Conservation (phyloP, 2,113 vertebrate species). For the Carassius gibelio region DNA sequence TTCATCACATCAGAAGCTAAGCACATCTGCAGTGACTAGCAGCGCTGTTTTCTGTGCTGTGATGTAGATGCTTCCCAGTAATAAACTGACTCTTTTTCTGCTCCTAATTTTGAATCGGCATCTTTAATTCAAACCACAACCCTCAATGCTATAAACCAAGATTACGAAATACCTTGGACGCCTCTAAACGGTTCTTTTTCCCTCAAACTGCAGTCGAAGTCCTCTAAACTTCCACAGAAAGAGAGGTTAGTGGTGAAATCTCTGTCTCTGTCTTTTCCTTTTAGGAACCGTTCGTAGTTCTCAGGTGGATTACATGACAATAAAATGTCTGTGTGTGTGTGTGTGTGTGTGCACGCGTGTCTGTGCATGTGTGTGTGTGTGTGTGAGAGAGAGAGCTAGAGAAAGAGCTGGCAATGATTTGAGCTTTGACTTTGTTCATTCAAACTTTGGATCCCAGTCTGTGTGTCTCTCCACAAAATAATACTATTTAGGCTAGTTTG, state of each 20-base stretch:
- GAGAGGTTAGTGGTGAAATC: not conserved
- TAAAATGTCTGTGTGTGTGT: not conserved
- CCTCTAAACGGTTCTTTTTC: not conserved
- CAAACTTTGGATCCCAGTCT: not conserved
- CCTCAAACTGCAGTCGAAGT: not conserved
- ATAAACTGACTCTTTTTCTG: not conserved
- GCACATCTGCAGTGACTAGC: not conserved
- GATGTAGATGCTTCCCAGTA: not conserved
- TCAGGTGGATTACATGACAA: not conserved
- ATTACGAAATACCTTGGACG: not conserved
- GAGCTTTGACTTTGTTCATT: not conserved
- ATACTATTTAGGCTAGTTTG: not conserved
- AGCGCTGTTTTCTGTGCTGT: not conserved
- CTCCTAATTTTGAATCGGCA: not conserved
- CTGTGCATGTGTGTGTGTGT: not conserved
- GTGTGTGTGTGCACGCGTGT: too few species aligned
- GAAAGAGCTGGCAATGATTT: not conserved
- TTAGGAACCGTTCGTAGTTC: not conserved
- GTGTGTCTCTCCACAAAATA: conserved; percentile 1
- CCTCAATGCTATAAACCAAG: not conserved
- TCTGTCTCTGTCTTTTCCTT: not conserved
- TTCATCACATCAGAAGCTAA: not conserved
- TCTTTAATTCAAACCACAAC: conserved; percentile 24
- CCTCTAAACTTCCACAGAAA: not conserved
- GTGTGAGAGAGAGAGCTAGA: not conserved